Conservation (phyloP, 2,797 vertebrate species). For the Megaceryle alcyon region DNA sequence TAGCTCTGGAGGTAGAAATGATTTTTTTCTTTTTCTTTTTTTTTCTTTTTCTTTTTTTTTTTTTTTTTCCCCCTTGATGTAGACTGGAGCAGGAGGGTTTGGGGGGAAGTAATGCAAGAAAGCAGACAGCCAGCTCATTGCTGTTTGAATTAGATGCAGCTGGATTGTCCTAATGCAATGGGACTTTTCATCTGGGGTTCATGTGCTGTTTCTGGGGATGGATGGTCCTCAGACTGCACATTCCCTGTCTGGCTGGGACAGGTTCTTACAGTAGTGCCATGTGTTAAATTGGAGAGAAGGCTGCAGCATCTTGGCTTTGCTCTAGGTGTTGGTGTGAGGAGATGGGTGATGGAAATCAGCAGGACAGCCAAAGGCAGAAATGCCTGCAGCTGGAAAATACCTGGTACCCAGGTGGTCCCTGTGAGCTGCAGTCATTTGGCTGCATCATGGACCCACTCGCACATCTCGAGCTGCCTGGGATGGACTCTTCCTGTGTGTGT, state of each 20-base stretch:
- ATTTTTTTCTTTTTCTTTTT: background rate
- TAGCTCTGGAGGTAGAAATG: conserved; percentile 49
- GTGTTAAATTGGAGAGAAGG: background rate
- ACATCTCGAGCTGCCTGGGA: background rate
- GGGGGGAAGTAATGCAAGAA: background rate
- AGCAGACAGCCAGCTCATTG: conserved; percentile 50
- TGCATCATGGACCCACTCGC: background rate
- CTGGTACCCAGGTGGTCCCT: accelerated
- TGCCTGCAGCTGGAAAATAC: background rate
- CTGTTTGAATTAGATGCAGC: conserved; percentile 35
- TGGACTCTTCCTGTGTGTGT: background rate
- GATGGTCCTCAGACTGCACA: background rate
- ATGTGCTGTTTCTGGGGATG: background rate
- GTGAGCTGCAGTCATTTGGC: background rate
- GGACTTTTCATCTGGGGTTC: background rate
- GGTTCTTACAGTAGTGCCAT: background rate
- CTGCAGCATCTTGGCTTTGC: background rate
- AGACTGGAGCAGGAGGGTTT: conserved; percentile 39
- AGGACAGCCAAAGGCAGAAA: background rate
- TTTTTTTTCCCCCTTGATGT: background rate
- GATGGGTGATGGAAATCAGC: background rate
- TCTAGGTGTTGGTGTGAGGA: background rate
- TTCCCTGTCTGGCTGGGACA: background rate
- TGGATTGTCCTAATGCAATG: background rate
- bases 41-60: background rate